Conservation (phyloP, 53 echinoderm and acorn worm genomes). For the Arbacia lixula region DNA sequence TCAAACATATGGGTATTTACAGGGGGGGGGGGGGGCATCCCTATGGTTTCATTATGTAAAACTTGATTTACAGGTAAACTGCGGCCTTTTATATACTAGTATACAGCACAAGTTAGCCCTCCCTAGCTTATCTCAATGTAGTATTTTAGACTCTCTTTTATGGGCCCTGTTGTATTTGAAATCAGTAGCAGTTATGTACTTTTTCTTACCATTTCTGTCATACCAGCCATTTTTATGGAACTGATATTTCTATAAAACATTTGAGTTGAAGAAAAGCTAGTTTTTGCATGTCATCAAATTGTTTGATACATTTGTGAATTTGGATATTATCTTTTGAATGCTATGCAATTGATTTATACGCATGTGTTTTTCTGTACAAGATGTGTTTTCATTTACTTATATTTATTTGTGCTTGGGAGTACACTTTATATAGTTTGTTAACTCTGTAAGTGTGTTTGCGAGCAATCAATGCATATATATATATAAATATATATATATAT, state of each 20-base stretch:
- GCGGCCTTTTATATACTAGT: too few species aligned
- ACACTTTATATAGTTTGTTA: neutral
- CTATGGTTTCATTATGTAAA: too few species aligned
- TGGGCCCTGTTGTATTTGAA: neutral
- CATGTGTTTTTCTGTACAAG: conserved; percentile 1
- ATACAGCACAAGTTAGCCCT: too few species aligned
- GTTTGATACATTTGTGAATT: neutral
- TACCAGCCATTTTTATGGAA: neutral
- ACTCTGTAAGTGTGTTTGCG: neutral
- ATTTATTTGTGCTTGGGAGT: neutral
- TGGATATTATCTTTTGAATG: conserved; percentile 13
- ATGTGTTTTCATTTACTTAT: conserved; percentile 34
- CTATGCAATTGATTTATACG: conserved; percentile 58
- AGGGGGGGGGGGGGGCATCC: too few species aligned
- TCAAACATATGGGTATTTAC: too few species aligned
- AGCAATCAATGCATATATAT: neutral
- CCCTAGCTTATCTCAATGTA: too few species aligned
- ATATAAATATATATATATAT: neutral
- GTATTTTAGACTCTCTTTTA: too few species aligned
- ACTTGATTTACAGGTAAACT: too few species aligned
- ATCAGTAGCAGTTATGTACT: neutral
- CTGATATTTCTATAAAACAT: neutral
- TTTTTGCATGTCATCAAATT: neutral
- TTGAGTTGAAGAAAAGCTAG: neutral
- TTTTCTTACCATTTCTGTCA: neutral